A percentile compares a stretch with the other conserved stretches of the same genome.
Evolutionary conservation across 2,113 vertebrate genomes (phyloP).

Genomic region (Eira barbara): DNA sequence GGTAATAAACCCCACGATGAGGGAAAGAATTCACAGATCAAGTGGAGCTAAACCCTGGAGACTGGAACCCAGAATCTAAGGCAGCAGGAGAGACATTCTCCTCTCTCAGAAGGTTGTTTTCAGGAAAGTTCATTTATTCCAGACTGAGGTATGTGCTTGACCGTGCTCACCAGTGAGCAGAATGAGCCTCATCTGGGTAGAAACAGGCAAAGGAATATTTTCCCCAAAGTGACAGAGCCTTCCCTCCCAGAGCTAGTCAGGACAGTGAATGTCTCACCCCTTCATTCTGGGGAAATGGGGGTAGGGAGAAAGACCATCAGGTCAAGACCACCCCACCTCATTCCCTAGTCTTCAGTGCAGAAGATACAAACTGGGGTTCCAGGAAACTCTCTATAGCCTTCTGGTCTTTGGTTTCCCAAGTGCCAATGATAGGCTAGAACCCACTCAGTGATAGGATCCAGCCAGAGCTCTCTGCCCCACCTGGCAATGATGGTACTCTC

Average conservation of each 20-base stretch:
- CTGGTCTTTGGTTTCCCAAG: neutral
- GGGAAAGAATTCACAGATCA: neutral
- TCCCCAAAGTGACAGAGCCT: neutral
- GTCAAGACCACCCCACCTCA: neutral
- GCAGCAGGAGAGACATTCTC: neutral
- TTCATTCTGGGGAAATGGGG: neutral
- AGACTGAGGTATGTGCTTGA: neutral
- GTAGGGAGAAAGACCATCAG: neutral
- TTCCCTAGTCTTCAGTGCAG: neutral
- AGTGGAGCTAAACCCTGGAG: neutral
- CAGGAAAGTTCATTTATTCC: neutral
- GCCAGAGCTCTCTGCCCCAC: neutral
- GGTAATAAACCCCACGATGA: neutral
- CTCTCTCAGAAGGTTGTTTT: neutral
- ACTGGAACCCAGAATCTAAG: neutral
- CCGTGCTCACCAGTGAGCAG: neutral
- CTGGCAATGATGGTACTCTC: neutral
- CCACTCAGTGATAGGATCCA: neutral
- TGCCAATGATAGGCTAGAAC: neutral
- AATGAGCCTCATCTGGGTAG: neutral
- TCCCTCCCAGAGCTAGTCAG: neutral
- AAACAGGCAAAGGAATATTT: neutral
- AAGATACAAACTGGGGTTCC: neutral
- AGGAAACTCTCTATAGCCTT: neutral
- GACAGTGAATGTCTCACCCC: neutral